Evolutionary conservation across 2,888 invertebrate genomes (phyloP), one percentile per base, ranked within the genome.

Genomic region (Pandemis heparana): DNA sequence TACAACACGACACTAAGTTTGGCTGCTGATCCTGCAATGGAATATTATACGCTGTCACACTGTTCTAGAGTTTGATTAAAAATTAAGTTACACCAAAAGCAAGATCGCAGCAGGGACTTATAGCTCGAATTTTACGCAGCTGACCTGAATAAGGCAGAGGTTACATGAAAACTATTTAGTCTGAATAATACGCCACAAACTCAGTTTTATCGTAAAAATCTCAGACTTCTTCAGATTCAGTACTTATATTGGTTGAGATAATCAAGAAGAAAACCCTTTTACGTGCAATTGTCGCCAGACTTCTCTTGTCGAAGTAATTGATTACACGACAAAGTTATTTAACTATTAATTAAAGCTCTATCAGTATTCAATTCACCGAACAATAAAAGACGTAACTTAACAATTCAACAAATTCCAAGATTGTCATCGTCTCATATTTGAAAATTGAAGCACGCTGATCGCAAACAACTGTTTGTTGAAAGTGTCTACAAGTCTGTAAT

Each of bases 381-480:
- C 53, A 63, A 63, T 63, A 43, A 62, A 68, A 23, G 5, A 23
- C 18, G 18, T 7, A 23, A 12, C 23, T 56, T 18, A 18, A 18
- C 56, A 39, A 60, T 60, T n/a, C 32, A 8, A 56, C 10, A 39
- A 39, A 64, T 14, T 59, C 4, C 38, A 18, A 14, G 14, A 23
- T 48, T 46, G 59, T 48, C 46, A 39, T 65, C 60, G n/a, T 41
- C 38, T 46, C 18, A 51, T 46, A 71, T 60, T 10, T 23, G 12
- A 59, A 63, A 71, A 48, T 10, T 23, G 12, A 59, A 63, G n/a
- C 18, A 46, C n/a, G 32, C 16, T 63, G 43, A 46, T 32, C 38
- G 38, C 23, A 16, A 64, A 59, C 38, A 43, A 32, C 39, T 66
- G 66, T 66, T 64, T 23, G 38, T 23, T 67, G 67, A 46, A 71